Percentiles rank a stretch among this genome's conserved stretches.
Conservation (phyloP, 2,797 vertebrate genomes). For the Manis crassicaudata region DNA sequence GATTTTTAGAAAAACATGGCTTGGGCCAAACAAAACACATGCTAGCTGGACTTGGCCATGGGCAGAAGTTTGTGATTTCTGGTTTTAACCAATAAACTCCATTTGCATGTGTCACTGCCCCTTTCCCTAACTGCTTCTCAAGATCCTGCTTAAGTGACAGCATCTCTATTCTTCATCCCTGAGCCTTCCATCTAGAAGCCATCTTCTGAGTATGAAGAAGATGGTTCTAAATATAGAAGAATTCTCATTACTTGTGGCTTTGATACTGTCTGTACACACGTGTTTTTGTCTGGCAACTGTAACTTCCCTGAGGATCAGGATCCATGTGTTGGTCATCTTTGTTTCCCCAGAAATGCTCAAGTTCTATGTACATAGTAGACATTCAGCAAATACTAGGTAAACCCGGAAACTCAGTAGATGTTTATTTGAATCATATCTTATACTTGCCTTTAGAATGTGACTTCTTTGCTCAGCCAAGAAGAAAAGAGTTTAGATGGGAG, state of each 20-base stretch:
- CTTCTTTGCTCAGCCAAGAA: neutral
- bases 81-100: neutral
- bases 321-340: neutral
- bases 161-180: neutral
- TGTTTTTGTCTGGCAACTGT: neutral
- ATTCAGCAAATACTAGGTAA: neutral
- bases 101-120: neutral
- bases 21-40: constrained; percentile 57
- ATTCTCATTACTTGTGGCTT: neutral
- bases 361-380: neutral
- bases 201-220: neutral
- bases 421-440: constrained; percentile 33
- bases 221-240: neutral
- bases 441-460: neutral
- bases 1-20: neutral
- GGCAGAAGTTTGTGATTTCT: neutral
- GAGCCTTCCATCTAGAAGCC: neutral
- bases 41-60: neutral
- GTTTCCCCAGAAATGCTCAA: neutral
- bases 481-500: neutral
- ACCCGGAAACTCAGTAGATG: neutral
- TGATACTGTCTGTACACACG: neutral
- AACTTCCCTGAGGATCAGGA: neutral
- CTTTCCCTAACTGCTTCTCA: neutral
- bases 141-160: neutral